Conservation (phyloP, 92 coral and sea anemone genomes). For the Palythoa grandiflora region DNA sequence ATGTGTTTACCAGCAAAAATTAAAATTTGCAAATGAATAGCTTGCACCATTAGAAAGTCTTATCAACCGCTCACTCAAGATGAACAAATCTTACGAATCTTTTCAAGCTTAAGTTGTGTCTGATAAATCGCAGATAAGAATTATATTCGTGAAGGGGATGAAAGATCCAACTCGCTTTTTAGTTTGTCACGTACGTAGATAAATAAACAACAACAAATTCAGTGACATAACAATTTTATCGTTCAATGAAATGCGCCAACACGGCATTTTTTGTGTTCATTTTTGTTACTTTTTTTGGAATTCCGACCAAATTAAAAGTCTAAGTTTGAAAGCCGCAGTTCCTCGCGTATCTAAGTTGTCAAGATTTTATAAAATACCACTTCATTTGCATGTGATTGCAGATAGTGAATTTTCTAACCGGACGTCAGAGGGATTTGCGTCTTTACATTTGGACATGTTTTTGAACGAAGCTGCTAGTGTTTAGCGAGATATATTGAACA, state of each 20-base stretch:
- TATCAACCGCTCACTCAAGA: slow-evolving; percentile 37
- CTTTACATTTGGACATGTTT: slow-evolving; percentile 33
- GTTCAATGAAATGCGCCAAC: not conserved
- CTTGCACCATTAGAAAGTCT: slow-evolving; percentile 36
- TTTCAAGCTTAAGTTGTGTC: slow-evolving; percentile 30
- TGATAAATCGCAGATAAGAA: slow-evolving; percentile 37
- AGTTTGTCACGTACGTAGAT: slow-evolving; percentile 41
- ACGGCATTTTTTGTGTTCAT: not conserved
- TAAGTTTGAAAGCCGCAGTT: not conserved
- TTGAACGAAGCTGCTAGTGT: not conserved
- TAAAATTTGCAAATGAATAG: slow-evolving; percentile 63
- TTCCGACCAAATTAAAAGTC: slow-evolving; percentile 4
- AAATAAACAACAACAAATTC: not conserved
- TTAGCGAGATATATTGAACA: not conserved
- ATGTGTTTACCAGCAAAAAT: slow-evolving; percentile 77
- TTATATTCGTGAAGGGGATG: slow-evolving; percentile 40
- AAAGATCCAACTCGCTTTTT: not conserved
- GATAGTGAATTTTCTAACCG: slow-evolving; percentile 27
- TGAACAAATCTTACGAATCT: slow-evolving; percentile 39
- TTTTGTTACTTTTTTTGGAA: not conserved
- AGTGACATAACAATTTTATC: not conserved
- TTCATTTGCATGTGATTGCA: slow-evolving; percentile 17
- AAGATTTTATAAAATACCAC: not conserved
- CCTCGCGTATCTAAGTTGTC: not conserved
- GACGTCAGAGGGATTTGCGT: slow-evolving; percentile 13